Evolutionary conservation across 1,140 invertebrate species (phyloP), one percentile per base, ranked within the genome.

Genomic region (Penaeus vannamei): DNA sequence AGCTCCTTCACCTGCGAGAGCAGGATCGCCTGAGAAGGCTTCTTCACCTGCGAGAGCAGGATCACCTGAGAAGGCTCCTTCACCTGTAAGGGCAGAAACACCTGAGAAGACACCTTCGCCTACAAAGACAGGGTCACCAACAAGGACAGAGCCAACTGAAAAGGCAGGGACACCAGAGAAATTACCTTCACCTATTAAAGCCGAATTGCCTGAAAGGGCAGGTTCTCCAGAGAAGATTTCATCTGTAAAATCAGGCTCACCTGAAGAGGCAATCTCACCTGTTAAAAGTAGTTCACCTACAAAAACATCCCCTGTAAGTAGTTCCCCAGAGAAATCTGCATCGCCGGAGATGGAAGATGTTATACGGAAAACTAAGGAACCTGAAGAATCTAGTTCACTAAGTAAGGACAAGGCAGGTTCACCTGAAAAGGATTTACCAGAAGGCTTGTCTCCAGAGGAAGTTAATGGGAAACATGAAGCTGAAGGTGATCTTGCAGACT

Each of bases 281-380:
- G 32, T 23, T n/a, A n/a, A n/a, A 23, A 60, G 61, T 83, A n/a
- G 53, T 20, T 36, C 46, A 61, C 46, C 22, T 2, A 79, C 83
- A 64, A 29, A 88, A 26, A 12, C 17, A n/a, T n/a, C 32, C 14
- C 23, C 77, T 83, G 12, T 36, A 20, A 14, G n/a, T 2, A 66
- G 62, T 1, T 29, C 22, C 10, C 32, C 19, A 14, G 60, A 84
- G 61, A 20, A 22, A 61, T 20, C 26, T 84, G 60, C 3, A 26
- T 26, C 32, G 36, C 88, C 92, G 69, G 80, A 87, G 91, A 90
- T 93, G n/a, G 94, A 93, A 92, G 90, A 91, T 64, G 90, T n/a
- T n/a, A n/a, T 93, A 76, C 91, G 90, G 87, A 90, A 92, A 29
- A 91, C 92, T 29, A 92, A 53, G 14, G 46, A 8, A 14, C 46